phyloP scores from a whole-genome alignment of 2,113 vertebrate genomes.

The Tonatia bakeri region DNA sequence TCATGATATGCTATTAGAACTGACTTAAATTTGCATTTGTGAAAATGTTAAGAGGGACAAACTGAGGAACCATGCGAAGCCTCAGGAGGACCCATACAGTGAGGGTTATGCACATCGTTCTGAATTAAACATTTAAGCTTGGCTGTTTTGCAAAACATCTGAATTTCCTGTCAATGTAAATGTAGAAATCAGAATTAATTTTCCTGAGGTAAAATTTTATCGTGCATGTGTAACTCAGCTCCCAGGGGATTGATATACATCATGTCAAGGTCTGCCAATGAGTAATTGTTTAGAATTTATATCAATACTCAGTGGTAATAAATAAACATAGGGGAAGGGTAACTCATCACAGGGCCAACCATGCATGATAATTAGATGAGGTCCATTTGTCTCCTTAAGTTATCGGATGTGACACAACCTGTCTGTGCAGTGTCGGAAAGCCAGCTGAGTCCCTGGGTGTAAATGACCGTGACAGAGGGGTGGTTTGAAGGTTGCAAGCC shows the following conservation, averaged over 20 bases:
- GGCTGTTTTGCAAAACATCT: constrained; percentile 52
- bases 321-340: constrained; percentile 71
- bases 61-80: not conserved
- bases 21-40: constrained; percentile 50
- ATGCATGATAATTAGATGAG: constrained; percentile 78
- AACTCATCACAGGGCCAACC: constrained; percentile 76
- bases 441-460: constrained; percentile 67
- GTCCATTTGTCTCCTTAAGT: constrained; percentile 80
- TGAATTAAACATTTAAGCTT: constrained; percentile 40
- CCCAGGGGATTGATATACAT: constrained; percentile 67
- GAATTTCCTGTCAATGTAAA: constrained; percentile 56
- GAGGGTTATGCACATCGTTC: not conserved
- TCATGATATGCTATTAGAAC: constrained; percentile 42
- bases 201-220: constrained; percentile 72
- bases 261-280: constrained; percentile 70
- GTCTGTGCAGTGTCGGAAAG: constrained; percentile 66
- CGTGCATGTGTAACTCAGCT: constrained; percentile 66
- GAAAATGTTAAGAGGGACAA: constrained; percentile 28
- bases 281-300: constrained; percentile 78
- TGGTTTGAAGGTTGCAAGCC: not conserved
- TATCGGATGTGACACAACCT: constrained; percentile 72
- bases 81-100: not conserved
- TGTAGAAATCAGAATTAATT: constrained; percentile 62
- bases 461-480: constrained; percentile 46
- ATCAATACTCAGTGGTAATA: constrained; percentile 68